These are phyloP conservation scores for Mesopsocus fuscifrons DNA, from an alignment of 2,888 invertebrate species.

Conservation along the genomic window DNA sequence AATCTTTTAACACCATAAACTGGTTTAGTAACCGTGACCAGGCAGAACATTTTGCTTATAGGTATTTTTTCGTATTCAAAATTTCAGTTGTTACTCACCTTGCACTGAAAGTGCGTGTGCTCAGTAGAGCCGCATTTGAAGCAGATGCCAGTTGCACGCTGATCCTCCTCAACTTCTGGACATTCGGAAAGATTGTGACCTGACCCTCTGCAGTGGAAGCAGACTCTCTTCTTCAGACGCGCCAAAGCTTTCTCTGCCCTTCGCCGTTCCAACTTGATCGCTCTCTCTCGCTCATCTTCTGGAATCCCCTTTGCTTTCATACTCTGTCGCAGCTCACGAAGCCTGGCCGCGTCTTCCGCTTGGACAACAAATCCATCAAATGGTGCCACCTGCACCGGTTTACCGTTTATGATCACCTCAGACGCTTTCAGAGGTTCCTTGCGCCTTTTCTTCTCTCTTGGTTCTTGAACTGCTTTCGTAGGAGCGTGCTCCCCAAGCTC, in stretches of 20 bases:
- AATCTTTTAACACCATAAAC: no score
- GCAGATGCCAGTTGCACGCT: slow-evolving; percentile 44
- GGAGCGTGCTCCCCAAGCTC: slow-evolving; percentile 11
- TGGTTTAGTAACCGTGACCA: no score
- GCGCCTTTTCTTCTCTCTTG: slow-evolving; percentile 9
- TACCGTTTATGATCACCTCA: slow-evolving; percentile 40
- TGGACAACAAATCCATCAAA: slow-evolving; percentile 54
- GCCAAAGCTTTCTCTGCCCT: slow-evolving; percentile 52
- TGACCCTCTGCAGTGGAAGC: slow-evolving; percentile 58
- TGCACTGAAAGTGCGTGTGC: slow-evolving; percentile 56
- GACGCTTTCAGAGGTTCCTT: slow-evolving; percentile 21
- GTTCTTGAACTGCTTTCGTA: slow-evolving; percentile 6
- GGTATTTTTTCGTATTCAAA: no score
- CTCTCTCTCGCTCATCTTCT: slow-evolving; percentile 40
- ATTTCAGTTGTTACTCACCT: no score
- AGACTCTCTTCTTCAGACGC: slow-evolving; percentile 42
- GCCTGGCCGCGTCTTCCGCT: slow-evolving; percentile 45
- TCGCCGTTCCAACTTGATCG: slow-evolving; percentile 47
- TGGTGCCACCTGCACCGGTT: slow-evolving; percentile 37
- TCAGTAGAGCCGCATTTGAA: slow-evolving; percentile 84
- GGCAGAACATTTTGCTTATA: no score
- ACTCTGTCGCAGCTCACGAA: slow-evolving; percentile 37
- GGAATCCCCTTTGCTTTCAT: slow-evolving; percentile 43
- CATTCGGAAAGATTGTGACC: slow-evolving; percentile 70
- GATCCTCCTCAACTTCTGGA: slow-evolving; percentile 38